Conservation (phyloP, 2,888 invertebrate genomes). For the Erebia ligea region DNA sequence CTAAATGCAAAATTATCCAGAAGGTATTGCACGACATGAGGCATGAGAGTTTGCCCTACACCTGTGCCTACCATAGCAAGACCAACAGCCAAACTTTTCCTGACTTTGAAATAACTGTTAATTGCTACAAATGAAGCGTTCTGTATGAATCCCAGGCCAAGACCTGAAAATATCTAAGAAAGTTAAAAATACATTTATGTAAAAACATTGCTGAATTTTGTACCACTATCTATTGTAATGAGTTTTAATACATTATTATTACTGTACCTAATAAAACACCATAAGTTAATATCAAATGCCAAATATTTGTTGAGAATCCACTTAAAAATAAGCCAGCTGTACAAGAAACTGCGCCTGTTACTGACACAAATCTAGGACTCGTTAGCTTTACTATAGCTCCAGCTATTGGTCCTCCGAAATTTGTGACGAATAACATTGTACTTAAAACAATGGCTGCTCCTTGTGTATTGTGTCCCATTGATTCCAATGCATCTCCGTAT, state of each 20-base stretch:
- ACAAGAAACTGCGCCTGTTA: conserved; percentile 66
- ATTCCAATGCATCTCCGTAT: conserved; percentile 85
- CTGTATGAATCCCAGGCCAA: conserved; percentile 88
- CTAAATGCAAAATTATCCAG: conserved; percentile 86
- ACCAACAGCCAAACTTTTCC: conserved; percentile 89
- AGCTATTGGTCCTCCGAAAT: conserved; percentile 87
- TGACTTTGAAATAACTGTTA: conserved; percentile 87
- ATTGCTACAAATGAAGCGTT: conserved; percentile 88
- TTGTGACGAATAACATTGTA: conserved; percentile 85
- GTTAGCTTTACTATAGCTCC: conserved; percentile 85
- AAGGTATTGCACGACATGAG: conserved; percentile 86
- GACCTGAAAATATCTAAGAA: conserved; percentile 68
- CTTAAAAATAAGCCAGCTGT: conserved; percentile 74
- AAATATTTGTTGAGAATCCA: conserved; percentile 71
- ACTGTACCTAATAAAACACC: conserved; percentile 71
- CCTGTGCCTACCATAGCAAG: conserved; percentile 90
- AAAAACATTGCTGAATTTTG: background rate
- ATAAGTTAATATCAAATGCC: conserved; percentile 73
- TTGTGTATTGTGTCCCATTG: conserved; percentile 85
- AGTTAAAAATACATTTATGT: conserved; percentile 18
- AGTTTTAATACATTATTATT: conserved; percentile 4
- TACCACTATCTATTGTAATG: background rate
- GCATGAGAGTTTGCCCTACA: conserved; percentile 89
- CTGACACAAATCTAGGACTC: conserved; percentile 72
- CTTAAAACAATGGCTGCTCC: conserved; percentile 87